Percentiles rank a stretch among this genome's conserved stretches.
Evolutionary conservation across 2,888 invertebrate species (phyloP).

Genomic region (Stomorhina lunata): DNA sequence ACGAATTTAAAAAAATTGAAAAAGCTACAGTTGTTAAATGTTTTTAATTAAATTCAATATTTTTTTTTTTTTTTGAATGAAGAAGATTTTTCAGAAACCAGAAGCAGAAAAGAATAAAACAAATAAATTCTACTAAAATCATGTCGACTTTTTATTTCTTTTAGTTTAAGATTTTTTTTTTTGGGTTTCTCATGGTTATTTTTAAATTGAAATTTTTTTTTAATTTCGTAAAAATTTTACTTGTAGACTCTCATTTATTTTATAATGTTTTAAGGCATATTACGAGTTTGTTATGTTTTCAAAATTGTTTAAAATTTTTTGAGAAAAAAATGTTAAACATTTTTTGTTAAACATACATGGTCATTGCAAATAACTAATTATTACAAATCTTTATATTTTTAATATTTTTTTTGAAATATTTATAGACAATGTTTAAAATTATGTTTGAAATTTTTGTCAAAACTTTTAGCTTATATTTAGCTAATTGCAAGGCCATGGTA

Average conservation of each 20-base stretch:
- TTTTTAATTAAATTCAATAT: constrained; percentile 59
- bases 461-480: background rate
- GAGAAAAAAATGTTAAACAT: background rate
- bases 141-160: constrained; percentile 39
- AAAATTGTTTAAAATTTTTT: background rate
- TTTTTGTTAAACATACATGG: constrained; percentile 41
- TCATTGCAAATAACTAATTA: constrained; percentile 56
- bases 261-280: background rate
- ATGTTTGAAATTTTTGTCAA: background rate
- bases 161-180: constrained; percentile 10
- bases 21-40: constrained; percentile 53
- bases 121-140: too few relatives aligned
- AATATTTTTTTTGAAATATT: constrained; percentile 4
- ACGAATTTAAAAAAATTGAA: background rate
- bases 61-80: constrained; percentile 39
- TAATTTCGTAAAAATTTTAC: background rate
- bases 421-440: background rate
- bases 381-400: constrained; percentile 28
- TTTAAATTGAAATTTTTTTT: constrained; percentile 35
- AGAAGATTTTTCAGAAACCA: constrained; percentile 1
- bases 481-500: background rate
- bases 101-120: too few relatives aligned
- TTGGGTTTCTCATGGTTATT: constrained; percentile 56
- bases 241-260: background rate
- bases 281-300: background rate